Percentiles rank a stretch among this genome's conserved stretches.
These are phyloP conservation scores for Agapornis canus DNA, from an alignment of 2,797 vertebrate species.

Conservation along the genomic window DNA sequence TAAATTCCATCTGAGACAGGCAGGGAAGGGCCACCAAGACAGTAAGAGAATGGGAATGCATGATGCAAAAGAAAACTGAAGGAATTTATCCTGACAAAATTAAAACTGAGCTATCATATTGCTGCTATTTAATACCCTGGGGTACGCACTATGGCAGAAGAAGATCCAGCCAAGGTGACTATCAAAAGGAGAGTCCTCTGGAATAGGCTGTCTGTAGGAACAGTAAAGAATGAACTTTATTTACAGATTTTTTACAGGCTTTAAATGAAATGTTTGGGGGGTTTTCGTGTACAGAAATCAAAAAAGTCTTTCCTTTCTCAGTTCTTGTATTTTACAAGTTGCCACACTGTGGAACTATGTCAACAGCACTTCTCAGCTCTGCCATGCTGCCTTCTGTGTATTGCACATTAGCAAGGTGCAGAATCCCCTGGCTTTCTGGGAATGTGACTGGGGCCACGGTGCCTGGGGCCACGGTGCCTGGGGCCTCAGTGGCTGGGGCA, in stretches of 20 bases:
- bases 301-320: neutral
- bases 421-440: neutral
- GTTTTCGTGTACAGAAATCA: neutral
- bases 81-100: neutral
- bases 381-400: neutral
- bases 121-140: neutral
- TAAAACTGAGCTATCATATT: neutral
- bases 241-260: neutral
- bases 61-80: neutral
- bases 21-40: neutral
- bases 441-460: neutral
- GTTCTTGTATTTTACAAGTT: neutral
- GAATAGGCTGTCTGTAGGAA: neutral
- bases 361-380: neutral
- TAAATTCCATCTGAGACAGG: neutral
- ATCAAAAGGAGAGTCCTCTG: neutral
- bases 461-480: neutral
- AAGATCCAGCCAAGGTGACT: neutral
- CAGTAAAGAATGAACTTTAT: neutral
- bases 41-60: neutral
- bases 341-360: neutral
- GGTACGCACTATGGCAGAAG: neutral
- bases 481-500: no score
- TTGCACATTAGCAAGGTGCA: neutral
- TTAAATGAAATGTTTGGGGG: neutral